These are phyloP conservation scores for Crematogaster levior DNA, from an alignment of 2,888 invertebrate species.

Conservation along the genomic window DNA sequence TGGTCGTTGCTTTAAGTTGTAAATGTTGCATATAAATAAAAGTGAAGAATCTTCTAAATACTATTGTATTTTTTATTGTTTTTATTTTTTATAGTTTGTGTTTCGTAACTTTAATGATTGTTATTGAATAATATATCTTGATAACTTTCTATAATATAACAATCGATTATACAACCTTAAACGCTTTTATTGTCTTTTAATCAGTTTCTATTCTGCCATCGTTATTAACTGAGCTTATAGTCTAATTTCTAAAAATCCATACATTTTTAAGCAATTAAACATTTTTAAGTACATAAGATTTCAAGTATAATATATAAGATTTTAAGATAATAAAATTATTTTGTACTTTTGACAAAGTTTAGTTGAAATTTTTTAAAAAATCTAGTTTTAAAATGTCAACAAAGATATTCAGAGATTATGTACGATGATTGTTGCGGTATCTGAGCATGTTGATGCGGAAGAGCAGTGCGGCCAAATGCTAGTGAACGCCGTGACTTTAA, in stretches of 20 bases:
- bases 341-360: neutral
- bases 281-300: no score
- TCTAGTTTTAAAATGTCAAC: neutral
- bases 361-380: neutral
- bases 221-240: no score
- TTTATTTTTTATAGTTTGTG: neutral
- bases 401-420: neutral
- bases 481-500: constrained; percentile 37
- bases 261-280: no score
- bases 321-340: no score
- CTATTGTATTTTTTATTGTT: neutral
- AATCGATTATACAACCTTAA: neutral
- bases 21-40: neutral
- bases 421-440: neutral
- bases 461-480: constrained; percentile 15
- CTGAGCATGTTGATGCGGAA: constrained; percentile 19
- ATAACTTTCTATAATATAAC: neutral
- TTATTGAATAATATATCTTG: neutral
- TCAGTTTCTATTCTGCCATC: no score
- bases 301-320: no score
- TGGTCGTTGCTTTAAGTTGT: neutral
- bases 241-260: no score
- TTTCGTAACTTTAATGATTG: neutral
- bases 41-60: neutral
- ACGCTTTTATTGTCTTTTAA: neutral